A percentile compares a stretch with the other conserved stretches of the same genome.
phyloP scores from a whole-genome alignment of 2,888 invertebrate genomes.

The Lymantria dispar region DNA sequence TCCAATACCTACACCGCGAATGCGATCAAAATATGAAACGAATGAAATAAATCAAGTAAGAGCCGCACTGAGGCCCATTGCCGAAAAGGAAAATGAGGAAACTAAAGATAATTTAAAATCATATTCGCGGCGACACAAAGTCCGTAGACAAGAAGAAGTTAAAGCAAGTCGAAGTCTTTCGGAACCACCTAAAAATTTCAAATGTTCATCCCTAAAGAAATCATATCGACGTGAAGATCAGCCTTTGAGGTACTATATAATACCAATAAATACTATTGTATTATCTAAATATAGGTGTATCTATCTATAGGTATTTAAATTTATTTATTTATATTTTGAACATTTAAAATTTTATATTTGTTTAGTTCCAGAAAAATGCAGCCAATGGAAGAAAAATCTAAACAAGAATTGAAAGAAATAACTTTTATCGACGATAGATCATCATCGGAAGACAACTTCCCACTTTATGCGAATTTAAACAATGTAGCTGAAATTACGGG shows the following conservation, averaged over 20 bases:
- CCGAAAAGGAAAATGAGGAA: constrained; percentile 49
- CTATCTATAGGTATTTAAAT: no score
- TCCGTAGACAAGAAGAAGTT: constrained; percentile 45
- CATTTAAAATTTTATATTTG: constrained; percentile 10
- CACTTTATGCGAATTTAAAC: constrained; percentile 47
- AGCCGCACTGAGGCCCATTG: constrained; percentile 51
- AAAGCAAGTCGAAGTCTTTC: constrained; percentile 57
- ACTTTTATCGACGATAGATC: constrained; percentile 10
- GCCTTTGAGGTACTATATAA: constrained; percentile 32
- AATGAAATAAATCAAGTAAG: constrained; percentile 41
- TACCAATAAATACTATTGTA: background rate
- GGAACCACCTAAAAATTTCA: constrained; percentile 58
- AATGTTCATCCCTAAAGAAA: constrained; percentile 32
- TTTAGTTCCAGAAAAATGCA: constrained; percentile 24
- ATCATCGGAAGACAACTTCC: constrained; percentile 32
- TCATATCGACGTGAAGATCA: constrained; percentile 25
- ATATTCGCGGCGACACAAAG: constrained; percentile 45
- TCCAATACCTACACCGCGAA: constrained; percentile 62
- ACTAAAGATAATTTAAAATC: constrained; percentile 22
- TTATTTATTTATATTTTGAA: background rate
- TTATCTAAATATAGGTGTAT: no score
- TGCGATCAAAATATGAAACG: constrained; percentile 52
- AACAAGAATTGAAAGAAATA: constrained; percentile 11
- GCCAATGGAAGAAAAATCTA: constrained; percentile 21
- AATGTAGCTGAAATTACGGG: constrained; percentile 17